These are phyloP conservation scores for Meriones unguiculatus DNA, from an alignment of 2,113 vertebrate genomes.

Conservation along the genomic window DNA sequence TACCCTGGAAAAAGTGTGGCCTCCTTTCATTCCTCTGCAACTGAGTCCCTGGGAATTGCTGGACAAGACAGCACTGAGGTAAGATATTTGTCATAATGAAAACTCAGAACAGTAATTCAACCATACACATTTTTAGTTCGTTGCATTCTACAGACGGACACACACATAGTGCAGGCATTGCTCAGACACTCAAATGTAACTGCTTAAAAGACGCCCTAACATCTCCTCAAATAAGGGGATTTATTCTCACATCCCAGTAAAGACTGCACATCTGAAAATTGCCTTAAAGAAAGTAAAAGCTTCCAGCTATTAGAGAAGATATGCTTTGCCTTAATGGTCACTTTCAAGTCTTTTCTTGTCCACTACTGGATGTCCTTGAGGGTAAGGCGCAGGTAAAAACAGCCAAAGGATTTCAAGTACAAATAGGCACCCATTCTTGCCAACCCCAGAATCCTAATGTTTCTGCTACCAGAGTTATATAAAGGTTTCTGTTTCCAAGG, in stretches of 20 bases:
- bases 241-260: slow-evolving; percentile 3
- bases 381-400: slow-evolving; percentile 59
- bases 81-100: background rate
- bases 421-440: slow-evolving; percentile 77
- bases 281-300: slow-evolving; percentile 1
- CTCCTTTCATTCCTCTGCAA: background rate
- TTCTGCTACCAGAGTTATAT: slow-evolving; percentile 84
- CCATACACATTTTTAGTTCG: background rate
- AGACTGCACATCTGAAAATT: background rate
- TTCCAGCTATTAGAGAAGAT: slow-evolving; percentile 16
- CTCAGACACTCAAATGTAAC: background rate
- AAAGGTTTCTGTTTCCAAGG: slow-evolving; percentile 89
- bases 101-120: background rate
- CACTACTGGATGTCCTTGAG: slow-evolving; percentile 55
- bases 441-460: slow-evolving; percentile 70
- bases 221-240: background rate
- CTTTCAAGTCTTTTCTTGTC: slow-evolving; percentile 50
- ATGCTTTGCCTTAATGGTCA: background rate
- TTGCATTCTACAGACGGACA: background rate
- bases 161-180: background rate
- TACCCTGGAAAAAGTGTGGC: background rate
- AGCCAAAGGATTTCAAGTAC: slow-evolving; percentile 75
- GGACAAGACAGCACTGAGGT: background rate
- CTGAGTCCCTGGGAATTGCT: background rate
- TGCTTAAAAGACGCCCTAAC: background rate